These are phyloP conservation scores for Arothron firmamentum DNA, from an alignment of 2,113 vertebrate species.

Conservation along the genomic window DNA sequence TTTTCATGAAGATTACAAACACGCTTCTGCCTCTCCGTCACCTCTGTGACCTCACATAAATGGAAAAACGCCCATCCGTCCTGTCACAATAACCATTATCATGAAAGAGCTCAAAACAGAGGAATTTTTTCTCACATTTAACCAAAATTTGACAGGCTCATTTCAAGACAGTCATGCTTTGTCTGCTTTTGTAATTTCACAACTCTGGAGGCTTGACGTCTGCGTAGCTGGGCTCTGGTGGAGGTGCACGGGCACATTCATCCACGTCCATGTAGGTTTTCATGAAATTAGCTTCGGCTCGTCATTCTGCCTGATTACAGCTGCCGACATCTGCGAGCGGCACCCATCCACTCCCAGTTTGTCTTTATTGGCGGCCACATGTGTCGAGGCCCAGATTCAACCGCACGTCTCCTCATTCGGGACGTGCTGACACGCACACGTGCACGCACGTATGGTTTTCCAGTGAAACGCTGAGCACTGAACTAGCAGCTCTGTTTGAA, in stretches of 20 bases:
- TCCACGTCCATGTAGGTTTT: slow-evolving; percentile 17
- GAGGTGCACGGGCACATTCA: slow-evolving; percentile 35
- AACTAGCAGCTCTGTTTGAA: slow-evolving; percentile 66
- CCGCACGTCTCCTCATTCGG: slow-evolving; percentile 29
- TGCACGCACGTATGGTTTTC: slow-evolving; percentile 34
- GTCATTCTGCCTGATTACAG: slow-evolving; percentile 19
- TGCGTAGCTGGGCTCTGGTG: slow-evolving; percentile 16
- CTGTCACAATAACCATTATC: no score
- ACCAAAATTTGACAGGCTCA: no score
- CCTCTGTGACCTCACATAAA: no score
- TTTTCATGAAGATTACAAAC: no score
- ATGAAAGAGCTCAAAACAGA: no score
- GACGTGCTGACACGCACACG: slow-evolving; percentile 31
- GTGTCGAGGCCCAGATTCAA: slow-evolving; percentile 27
- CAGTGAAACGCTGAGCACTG: slow-evolving; percentile 29
- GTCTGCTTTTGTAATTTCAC: slow-evolving; percentile 14
- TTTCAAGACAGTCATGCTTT: slow-evolving; percentile 18
- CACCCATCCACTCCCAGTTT: slow-evolving; percentile 26
- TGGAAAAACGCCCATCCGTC: no score
- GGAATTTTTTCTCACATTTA: no score
- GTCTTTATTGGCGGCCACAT: slow-evolving; percentile 49
- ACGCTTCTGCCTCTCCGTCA: no score
- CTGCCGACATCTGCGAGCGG: slow-evolving; percentile 50
- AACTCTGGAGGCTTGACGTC: slow-evolving; percentile 18
- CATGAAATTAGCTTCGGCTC: slow-evolving; percentile 31